Conservation (phyloP, 2,888 invertebrate genomes). For the Sussaba pulchella region DNA sequence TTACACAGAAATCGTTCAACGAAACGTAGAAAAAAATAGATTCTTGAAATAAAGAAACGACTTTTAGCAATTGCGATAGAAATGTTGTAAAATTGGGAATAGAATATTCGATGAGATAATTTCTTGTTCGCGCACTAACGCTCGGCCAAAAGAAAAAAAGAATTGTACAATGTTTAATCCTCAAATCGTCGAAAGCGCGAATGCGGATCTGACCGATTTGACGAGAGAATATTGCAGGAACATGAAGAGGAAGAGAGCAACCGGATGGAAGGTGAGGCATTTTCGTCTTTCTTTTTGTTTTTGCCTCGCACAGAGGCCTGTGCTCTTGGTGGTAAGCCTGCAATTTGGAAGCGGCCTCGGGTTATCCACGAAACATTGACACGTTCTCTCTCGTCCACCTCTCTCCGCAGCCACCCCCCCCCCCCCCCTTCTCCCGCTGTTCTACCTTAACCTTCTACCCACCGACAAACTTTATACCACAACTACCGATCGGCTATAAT, state of each 20-base stretch:
- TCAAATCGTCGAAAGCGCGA: too few species aligned
- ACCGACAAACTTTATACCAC: constrained; percentile 59
- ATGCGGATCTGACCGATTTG: not conserved
- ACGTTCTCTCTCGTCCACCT: constrained; percentile 64
- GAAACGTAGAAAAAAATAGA: too few species aligned
- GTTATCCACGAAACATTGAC: constrained; percentile 73
- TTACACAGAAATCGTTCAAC: too few species aligned
- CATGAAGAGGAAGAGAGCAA: constrained; percentile 11
- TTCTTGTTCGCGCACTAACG: too few species aligned
- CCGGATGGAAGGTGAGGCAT: constrained; percentile 23
- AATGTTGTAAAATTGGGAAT: too few species aligned
- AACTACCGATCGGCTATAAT: constrained; percentile 70
- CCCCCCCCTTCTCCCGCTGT: constrained; percentile 32
- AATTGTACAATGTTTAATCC: too few species aligned
- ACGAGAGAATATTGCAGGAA: not conserved
- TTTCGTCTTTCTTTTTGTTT: constrained; percentile 5
- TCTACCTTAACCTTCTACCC: constrained; percentile 33
- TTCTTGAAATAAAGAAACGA: too few species aligned
- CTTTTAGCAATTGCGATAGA: too few species aligned
- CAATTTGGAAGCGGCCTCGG: constrained; percentile 71
- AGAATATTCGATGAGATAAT: too few species aligned
- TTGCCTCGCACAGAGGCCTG: constrained; percentile 21
- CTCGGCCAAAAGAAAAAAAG: too few species aligned
- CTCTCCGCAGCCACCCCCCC: constrained; percentile 34
- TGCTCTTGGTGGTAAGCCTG: constrained; percentile 66